Evolutionary conservation across 92 coral and sea anemone genomes (phyloP).

Genomic region (Desmophyllum pertusum): DNA sequence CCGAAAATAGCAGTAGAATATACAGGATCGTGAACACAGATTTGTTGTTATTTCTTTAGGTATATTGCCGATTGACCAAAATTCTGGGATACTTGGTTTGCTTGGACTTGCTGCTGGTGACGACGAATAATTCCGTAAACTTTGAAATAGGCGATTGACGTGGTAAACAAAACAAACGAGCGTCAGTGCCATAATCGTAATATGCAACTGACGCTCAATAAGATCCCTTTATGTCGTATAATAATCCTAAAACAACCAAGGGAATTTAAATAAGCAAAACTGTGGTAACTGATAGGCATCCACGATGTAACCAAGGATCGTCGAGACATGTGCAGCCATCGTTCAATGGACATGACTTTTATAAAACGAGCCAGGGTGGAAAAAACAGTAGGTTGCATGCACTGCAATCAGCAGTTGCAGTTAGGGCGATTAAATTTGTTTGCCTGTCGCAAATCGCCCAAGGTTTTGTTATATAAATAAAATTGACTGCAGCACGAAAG

Average conservation of each 20-base stretch:
- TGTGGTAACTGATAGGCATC: not conserved
- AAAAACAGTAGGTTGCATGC: not conserved
- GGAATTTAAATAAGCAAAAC: not conserved
- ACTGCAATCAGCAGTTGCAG: not conserved
- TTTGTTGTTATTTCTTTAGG: not conserved
- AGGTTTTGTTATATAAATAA: not conserved
- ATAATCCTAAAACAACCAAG: not conserved
- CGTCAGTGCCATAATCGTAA: not conserved
- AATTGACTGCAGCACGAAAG: not conserved
- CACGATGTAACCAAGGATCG: not conserved
- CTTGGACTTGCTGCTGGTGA: slow-evolving; percentile 1
- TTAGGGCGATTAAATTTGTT: too few species aligned
- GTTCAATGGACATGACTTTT: slow-evolving; percentile 1
- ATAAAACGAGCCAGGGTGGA: not conserved
- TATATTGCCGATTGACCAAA: slow-evolving; percentile 15
- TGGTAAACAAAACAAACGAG: not conserved
- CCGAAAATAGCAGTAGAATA: not conserved
- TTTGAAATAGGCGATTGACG: slow-evolving; percentile 1
- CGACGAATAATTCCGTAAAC: not conserved
- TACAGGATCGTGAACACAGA: slow-evolving; percentile 2
- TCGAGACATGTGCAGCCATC: slow-evolving; percentile 26
- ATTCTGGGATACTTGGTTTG: not conserved
- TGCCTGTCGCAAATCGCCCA: too few species aligned
- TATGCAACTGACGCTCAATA: not conserved
- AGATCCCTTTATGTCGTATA: not conserved